These are phyloP conservation scores for Platorchestia sp. DNA, from an alignment of 1,140 invertebrate genomes.

Conservation along the genomic window DNA sequence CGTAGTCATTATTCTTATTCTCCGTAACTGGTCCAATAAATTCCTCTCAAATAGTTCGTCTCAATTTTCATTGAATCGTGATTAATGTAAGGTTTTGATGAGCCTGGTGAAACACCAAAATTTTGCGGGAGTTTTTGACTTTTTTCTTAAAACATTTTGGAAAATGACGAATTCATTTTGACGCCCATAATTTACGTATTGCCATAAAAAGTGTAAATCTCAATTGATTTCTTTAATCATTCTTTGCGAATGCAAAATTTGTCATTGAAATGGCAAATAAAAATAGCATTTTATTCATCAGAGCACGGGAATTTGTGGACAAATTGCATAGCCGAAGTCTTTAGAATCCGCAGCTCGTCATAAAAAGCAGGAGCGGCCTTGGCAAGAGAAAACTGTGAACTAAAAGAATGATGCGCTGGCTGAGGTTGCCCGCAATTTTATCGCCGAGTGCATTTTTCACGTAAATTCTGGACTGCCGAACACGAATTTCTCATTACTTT, in stretches of 20 bases:
- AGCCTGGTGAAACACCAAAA: neutral
- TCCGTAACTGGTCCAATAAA: no score
- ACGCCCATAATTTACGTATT: no score
- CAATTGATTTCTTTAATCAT: neutral
- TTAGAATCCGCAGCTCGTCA: neutral
- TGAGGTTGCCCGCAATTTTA: neutral
- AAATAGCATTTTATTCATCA: neutral
- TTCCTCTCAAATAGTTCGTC: no score
- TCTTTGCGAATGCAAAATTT: neutral
- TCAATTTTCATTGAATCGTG: no score
- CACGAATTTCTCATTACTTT: constrained; percentile 9
- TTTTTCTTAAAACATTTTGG: neutral
- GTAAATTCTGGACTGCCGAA: neutral
- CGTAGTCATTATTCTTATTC: no score
- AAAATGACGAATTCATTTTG: neutral
- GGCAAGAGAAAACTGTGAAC: neutral
- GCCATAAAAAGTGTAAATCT: no score
- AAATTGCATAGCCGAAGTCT: neutral
- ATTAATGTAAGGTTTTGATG: no score
- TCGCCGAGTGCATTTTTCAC: neutral
- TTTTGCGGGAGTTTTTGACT: neutral
- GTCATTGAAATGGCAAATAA: neutral
- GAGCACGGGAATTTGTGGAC: neutral
- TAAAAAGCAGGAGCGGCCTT: neutral
- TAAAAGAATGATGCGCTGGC: neutral